These are phyloP conservation scores for Notocelia uddmanniana DNA, from an alignment of 2,888 invertebrate species.

Conservation along the genomic window DNA sequence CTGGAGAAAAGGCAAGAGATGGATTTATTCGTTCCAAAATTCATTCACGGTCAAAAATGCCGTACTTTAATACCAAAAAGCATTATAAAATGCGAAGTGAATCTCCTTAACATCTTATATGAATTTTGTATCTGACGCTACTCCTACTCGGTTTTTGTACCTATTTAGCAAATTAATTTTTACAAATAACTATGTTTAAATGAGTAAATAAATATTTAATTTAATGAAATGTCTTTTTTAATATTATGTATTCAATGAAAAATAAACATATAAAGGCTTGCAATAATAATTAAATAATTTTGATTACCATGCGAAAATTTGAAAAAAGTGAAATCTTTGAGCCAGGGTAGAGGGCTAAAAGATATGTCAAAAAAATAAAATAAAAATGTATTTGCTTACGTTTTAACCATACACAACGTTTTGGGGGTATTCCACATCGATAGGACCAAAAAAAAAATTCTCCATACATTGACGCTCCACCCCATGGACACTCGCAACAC, in stretches of 20 bases:
- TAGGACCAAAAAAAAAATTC: not conserved
- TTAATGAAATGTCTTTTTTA: not conserved
- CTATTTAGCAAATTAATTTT: not conserved
- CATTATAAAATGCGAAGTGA: constrained; percentile 4
- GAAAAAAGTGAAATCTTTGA: not conserved
- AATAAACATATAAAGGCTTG: not conserved
- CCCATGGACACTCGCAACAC: too few relatives aligned
- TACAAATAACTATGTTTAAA: too few relatives aligned
- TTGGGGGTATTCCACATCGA: not conserved
- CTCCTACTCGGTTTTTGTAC: not conserved
- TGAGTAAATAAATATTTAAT: not conserved
- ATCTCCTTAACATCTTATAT: not conserved
- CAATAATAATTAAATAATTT: not conserved
- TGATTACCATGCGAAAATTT: not conserved
- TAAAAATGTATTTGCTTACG: not conserved
- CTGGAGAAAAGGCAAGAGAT: not conserved
- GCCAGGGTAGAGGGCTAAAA: not conserved
- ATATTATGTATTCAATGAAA: not conserved
- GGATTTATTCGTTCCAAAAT: constrained; percentile 4
- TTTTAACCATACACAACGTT: not conserved
- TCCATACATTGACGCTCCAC: not conserved
- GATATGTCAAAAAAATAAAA: not conserved
- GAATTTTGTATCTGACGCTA: not conserved
- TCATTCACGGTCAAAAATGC: constrained; percentile 2
- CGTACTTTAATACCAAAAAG: not conserved